Evolutionary conservation across 1,140 invertebrate species (phyloP).

Genomic region (Euwallacea fornicatus): DNA sequence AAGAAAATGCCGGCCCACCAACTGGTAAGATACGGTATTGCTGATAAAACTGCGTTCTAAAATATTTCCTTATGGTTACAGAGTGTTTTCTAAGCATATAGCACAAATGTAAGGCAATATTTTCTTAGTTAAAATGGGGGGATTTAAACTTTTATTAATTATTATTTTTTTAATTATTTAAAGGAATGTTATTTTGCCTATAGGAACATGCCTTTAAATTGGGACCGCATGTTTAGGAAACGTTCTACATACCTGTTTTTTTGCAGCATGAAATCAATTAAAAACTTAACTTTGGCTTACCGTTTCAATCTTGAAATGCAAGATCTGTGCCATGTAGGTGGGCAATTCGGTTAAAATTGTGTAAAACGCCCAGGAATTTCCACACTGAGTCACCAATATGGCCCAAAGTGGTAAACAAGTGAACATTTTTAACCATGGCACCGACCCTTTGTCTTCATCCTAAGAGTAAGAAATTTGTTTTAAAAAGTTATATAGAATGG

Average conservation of each 20-base stretch:
- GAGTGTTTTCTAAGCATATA: too few relatives aligned
- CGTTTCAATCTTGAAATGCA: slow-evolving; percentile 84
- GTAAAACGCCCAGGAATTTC: slow-evolving; percentile 93
- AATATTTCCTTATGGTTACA: too few relatives aligned
- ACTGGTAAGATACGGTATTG: slow-evolving; percentile 75
- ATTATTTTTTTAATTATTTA: too few relatives aligned
- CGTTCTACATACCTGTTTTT: too few relatives aligned
- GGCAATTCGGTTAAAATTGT: slow-evolving; percentile 92
- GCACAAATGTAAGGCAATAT: too few relatives aligned
- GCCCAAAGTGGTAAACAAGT: slow-evolving; percentile 87
- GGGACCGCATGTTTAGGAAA: too few relatives aligned
- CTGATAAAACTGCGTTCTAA: slow-evolving; percentile 76
- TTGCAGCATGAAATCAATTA: too few relatives aligned
- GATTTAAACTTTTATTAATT: too few relatives aligned
- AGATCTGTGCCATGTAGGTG: slow-evolving; percentile 89
- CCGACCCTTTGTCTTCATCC: slow-evolving; percentile 48
- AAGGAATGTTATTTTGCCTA: too few relatives aligned
- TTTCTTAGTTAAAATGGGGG: too few relatives aligned
- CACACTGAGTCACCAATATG: slow-evolving; percentile 82
- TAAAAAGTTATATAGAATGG: neutral
- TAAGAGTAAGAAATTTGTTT: slow-evolving; percentile 21
- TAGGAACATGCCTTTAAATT: too few relatives aligned
- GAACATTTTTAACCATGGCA: slow-evolving; percentile 78
- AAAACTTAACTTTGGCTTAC: slow-evolving; percentile 54
- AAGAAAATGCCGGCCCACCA: slow-evolving; percentile 72